Evolutionary conservation across 2,888 invertebrate genomes (phyloP), one percentile per base, ranked within the genome.

Genomic region (Crioceris asparagi): DNA sequence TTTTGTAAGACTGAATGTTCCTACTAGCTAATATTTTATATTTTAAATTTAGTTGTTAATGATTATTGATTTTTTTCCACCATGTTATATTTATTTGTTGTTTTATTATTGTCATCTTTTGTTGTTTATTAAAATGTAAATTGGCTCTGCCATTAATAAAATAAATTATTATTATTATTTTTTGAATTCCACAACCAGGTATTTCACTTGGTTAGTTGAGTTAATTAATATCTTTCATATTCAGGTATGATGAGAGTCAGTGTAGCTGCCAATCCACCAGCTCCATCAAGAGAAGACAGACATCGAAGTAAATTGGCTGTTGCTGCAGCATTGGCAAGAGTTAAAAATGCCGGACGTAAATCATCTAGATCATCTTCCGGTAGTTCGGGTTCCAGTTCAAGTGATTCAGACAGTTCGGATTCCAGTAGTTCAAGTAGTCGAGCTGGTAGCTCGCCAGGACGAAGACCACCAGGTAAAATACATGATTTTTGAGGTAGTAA

Each of bases 241-340:
- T 17, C 46, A 57, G 66, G 66, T 39, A 65, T 66, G 64, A 66
- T 66, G 74, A 66, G 65, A 21, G 65, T 61, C 41, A 70, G 71
- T 69, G 44, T 71, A 21, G 68, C 75, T 21, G 74, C 69, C 56
- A 68, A 76, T 68, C 72, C 77, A 55, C 76, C 68, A 10, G 68
- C 76, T 36, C 75, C 67, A 6, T 47, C 59, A 1, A 55, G 60
- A 46, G 59, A 61, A 19, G 64, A 64, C 39, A 53, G 62, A 23
- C 58, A 56, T 2, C 51, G 63, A 29, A 62, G 54, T 40, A 64
- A 64, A 48, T 45, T 64, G 35, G 63, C 61, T 1, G 60, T 61
- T 8, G 64, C 64, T 2, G 64, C 65, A 2, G 64, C 64, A 4
- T 48, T 64, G 35, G 63, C 64, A 1, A 49, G 61, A 16, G 62